Conservation (phyloP, 2,113 vertebrate species). For the Pangasianodon hypophthalmus region DNA sequence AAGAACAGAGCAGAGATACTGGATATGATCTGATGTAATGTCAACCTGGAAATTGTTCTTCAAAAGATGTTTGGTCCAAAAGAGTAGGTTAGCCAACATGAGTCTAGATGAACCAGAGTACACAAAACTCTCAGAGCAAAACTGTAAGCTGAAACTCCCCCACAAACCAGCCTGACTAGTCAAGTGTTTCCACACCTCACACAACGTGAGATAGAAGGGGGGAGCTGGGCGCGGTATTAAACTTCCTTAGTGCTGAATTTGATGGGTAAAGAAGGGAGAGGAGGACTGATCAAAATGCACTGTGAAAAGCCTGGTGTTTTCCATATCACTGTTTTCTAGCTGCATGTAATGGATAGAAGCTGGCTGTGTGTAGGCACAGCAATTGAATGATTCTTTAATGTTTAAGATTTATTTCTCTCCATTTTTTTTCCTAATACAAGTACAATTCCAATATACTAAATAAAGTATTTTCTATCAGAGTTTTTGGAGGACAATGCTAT, state of each 20-base stretch:
- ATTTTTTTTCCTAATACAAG: neutral
- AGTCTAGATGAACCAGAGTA: slow-evolving; percentile 7
- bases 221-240: neutral
- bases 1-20: slow-evolving; percentile 6
- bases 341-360: neutral
- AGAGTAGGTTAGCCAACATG: slow-evolving; percentile 13
- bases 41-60: slow-evolving; percentile 51
- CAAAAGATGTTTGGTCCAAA: slow-evolving; percentile 32
- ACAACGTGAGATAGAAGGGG: neutral
- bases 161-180: slow-evolving; percentile 9
- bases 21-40: slow-evolving; percentile 30
- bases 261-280: neutral
- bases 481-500: neutral
- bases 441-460: neutral
- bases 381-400: neutral
- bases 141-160: neutral
- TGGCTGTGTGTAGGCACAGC: slow-evolving; percentile 3
- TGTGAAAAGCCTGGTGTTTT: neutral
- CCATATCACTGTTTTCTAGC: neutral
- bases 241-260: slow-evolving; percentile 1
- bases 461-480: neutral
- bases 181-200: slow-evolving; percentile 34
- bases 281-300: slow-evolving; percentile 6
- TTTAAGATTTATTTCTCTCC: neutral
- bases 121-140: neutral